phyloP scores from a whole-genome alignment of 2,888 invertebrate genomes.

The Drosophila gaucha region DNA sequence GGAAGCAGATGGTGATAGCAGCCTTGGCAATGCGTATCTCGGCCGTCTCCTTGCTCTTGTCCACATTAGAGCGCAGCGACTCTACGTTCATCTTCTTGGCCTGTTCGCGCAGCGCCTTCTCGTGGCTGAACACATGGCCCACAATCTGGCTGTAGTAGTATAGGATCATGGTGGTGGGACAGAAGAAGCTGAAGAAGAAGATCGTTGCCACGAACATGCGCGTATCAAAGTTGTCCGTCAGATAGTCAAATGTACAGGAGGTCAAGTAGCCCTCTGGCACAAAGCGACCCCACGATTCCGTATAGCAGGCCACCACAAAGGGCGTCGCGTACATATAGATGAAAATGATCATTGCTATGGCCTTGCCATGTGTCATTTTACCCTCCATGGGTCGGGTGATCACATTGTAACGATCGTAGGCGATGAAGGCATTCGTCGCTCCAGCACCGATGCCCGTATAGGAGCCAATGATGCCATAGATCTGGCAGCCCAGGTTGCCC shows the following conservation, averaged over 20 bases:
- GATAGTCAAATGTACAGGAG: conserved; percentile 92
- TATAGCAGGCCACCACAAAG: conserved; percentile 91
- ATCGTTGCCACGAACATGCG: conserved; percentile 91
- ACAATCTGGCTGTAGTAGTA: conserved; percentile 95
- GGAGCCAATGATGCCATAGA: conserved; percentile 91
- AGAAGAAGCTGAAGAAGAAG: conserved; percentile 91
- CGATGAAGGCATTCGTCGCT: conserved; percentile 93
- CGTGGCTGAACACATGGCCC: conserved; percentile 93
- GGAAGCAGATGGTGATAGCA: conserved; percentile 93
- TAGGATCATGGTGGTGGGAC: conserved; percentile 91
- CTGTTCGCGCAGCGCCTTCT: conserved; percentile 88
- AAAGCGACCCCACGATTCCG: conserved; percentile 94
- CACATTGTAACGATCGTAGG: conserved; percentile 91
- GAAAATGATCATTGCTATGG: conserved; percentile 89
- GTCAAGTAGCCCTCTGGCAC: conserved; percentile 96
- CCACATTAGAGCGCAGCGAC: conserved; percentile 66
- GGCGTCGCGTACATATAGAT: conserved; percentile 93
- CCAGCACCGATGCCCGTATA: conserved; percentile 92
- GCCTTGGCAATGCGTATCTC: conserved; percentile 95
- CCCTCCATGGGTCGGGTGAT: conserved; percentile 94
- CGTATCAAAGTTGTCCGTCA: conserved; percentile 91
- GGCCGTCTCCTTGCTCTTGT: conserved; percentile 85
- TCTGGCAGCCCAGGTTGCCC: conserved; percentile 91
- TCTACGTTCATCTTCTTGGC: conserved; percentile 71
- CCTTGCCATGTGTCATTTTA: conserved; percentile 92